Evolutionary conservation across 1,140 invertebrate genomes (phyloP).

Genomic region (Drosophila sucinea): DNA sequence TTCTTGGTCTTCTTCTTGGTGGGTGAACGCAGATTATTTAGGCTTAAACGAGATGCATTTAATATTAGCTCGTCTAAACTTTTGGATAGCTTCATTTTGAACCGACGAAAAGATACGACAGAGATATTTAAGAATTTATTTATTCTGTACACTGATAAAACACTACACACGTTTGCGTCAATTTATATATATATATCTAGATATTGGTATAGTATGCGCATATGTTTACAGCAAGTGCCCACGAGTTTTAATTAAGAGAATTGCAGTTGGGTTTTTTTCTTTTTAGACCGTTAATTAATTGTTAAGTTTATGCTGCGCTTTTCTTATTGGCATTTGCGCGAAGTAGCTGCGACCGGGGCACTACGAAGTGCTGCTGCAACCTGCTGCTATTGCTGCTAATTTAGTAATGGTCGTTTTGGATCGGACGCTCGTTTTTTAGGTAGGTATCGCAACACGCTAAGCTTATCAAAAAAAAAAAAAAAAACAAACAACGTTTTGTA

Average conservation of each 20-base stretch:
- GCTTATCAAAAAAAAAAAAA: slow-evolving; percentile 12
- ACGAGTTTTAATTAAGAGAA: slow-evolving; percentile 47
- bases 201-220: slow-evolving; percentile 9
- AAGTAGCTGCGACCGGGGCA: background rate
- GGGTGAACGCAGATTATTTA: slow-evolving; percentile 78
- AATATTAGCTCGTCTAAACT: slow-evolving; percentile 80
- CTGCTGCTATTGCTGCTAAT: slow-evolving; percentile 9
- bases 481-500: slow-evolving; percentile 3
- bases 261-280: slow-evolving; percentile 30
- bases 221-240: slow-evolving; percentile 14
- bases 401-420: slow-evolving; percentile 1
- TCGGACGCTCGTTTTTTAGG: slow-evolving; percentile 1
- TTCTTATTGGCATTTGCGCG: slow-evolving; percentile 14
- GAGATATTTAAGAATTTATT: slow-evolving; percentile 5
- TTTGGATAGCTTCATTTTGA: slow-evolving; percentile 81
- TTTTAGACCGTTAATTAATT: slow-evolving; percentile 28
- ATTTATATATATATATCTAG: slow-evolving; percentile 2
- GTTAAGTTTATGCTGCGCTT: slow-evolving; percentile 28
- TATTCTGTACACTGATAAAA: slow-evolving; percentile 9
- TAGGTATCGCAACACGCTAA: slow-evolving; percentile 2
- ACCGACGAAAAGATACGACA: background rate
- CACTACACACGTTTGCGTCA: slow-evolving; percentile 5
- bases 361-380: slow-evolving; percentile 20
- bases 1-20: slow-evolving; percentile 76
- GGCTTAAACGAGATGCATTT: slow-evolving; percentile 75